Percentiles rank a stretch among this genome's conserved stretches.
These are phyloP conservation scores for Chymomyza procnemis DNA, from an alignment of 2,888 invertebrate genomes.

Conservation along the genomic window DNA sequence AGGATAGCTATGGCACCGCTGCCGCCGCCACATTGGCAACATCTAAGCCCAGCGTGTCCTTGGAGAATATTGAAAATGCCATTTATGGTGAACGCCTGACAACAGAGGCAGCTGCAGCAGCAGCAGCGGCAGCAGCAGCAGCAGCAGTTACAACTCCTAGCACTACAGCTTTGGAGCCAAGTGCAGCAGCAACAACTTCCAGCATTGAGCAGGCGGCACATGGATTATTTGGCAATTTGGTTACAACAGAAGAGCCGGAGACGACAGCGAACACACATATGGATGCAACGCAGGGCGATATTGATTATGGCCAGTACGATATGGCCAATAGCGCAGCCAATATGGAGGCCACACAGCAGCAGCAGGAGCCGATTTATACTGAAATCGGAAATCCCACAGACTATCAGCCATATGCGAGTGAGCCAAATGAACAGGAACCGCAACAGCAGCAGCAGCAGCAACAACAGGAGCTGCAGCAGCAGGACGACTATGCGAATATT, in stretches of 20 bases:
- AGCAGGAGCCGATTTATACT: constrained; percentile 51
- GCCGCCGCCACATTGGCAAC: neutral
- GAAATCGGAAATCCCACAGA: constrained; percentile 62
- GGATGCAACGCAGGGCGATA: constrained; percentile 17
- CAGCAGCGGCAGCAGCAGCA: constrained; percentile 22
- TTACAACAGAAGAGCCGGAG: constrained; percentile 27
- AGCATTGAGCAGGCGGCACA: constrained; percentile 27
- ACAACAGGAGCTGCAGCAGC: constrained; percentile 10
- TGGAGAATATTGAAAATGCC: constrained; percentile 78
- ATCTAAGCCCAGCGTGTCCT: constrained; percentile 66
- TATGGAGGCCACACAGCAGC: constrained; percentile 34
- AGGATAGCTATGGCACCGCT: constrained; percentile 14
- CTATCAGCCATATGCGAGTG: constrained; percentile 53
- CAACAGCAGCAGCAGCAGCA: constrained; percentile 4
- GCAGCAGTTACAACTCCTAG: too few relatives aligned
- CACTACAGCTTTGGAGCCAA: constrained; percentile 8
- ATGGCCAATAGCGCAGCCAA: constrained; percentile 34
- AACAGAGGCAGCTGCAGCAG: constrained; percentile 34
- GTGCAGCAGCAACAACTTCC: constrained; percentile 3
- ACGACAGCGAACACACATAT: constrained; percentile 15
- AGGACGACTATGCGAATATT: constrained; percentile 63
- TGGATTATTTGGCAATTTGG: constrained; percentile 59
- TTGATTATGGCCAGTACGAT: constrained; percentile 53
- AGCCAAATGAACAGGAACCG: constrained; percentile 30
- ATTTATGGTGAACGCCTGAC: constrained; percentile 77